Conservation (phyloP, 2,888 invertebrate species). For the Patella caerulea region DNA sequence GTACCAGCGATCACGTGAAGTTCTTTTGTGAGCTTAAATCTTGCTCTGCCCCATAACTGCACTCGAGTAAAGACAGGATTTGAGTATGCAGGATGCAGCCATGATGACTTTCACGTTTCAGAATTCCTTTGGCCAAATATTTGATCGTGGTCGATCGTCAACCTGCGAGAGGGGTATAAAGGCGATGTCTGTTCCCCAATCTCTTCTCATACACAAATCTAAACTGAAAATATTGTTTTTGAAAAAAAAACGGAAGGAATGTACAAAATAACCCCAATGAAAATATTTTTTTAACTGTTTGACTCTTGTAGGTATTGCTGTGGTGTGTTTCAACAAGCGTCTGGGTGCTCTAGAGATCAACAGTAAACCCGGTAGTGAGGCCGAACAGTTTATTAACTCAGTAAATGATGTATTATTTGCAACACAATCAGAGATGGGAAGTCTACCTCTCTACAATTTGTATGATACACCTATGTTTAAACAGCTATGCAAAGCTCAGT, state of each 20-base stretch:
- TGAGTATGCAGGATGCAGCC: too few species aligned
- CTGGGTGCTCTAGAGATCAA: conserved; percentile 59
- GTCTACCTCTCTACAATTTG: conserved; percentile 63
- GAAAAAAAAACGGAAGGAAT: too few species aligned
- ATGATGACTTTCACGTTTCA: too few species aligned
- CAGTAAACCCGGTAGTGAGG: conserved; percentile 42
- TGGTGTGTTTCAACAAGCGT: conserved; percentile 67
- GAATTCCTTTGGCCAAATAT: too few species aligned
- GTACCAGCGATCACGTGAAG: background rate
- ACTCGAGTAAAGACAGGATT: too few species aligned
- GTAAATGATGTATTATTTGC: conserved; percentile 61
- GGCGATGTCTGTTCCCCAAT: too few species aligned
- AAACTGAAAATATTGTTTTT: too few species aligned
- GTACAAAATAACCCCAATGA: background rate
- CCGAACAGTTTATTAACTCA: conserved; percentile 58
- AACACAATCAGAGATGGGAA: conserved; percentile 61
- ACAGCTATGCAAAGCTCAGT: conserved; percentile 44
- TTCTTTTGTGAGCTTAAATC: background rate
- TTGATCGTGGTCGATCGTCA: too few species aligned
- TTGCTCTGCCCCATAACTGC: too few species aligned
- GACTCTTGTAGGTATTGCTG: conserved; percentile 57
- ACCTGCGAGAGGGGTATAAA: too few species aligned
- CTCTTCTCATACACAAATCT: too few species aligned
- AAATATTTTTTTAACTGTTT: background rate
- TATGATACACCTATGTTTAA: conserved; percentile 48